Conservation (phyloP, 2,113 vertebrate genomes). For the Notothenia coriiceps region DNA sequence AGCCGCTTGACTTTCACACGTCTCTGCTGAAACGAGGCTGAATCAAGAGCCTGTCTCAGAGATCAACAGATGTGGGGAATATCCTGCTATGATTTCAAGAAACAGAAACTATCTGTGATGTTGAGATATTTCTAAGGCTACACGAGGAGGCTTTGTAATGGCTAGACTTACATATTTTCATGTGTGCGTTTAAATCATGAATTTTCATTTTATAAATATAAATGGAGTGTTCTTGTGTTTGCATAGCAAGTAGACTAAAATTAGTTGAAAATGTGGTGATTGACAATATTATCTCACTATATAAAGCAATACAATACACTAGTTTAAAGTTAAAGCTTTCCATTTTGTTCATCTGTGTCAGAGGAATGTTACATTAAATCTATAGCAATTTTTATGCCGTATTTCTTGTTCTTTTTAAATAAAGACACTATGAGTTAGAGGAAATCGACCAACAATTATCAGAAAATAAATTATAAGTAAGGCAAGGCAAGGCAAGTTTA, state of each 20-base stretch:
- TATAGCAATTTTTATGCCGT: background rate
- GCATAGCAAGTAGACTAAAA: background rate
- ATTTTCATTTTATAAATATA: too few relatives aligned
- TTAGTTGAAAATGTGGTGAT: too few relatives aligned
- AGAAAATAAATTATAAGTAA: background rate
- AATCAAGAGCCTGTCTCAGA: slow-evolving; percentile 63
- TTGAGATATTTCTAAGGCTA: slow-evolving; percentile 20
- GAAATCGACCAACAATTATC: background rate
- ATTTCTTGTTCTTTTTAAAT: background rate
- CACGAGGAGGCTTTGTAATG: slow-evolving; percentile 6
- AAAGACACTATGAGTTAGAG: too few relatives aligned
- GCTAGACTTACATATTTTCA: background rate
- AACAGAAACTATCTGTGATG: slow-evolving; percentile 13
- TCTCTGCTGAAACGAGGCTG: slow-evolving; percentile 77
- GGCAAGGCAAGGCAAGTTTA: too few relatives aligned
- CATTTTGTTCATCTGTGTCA: background rate
- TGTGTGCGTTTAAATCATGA: too few relatives aligned
- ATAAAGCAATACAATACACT: background rate
- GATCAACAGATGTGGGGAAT: slow-evolving; percentile 59
- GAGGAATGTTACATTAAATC: background rate
- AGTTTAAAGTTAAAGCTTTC: background rate
- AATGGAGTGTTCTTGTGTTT: background rate
- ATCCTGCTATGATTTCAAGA: slow-evolving; percentile 35
- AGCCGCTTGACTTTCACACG: slow-evolving; percentile 74
- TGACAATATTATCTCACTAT: background rate